phyloP scores from a whole-genome alignment of 2,113 vertebrate genomes.

The Salvelinus namaycush region DNA sequence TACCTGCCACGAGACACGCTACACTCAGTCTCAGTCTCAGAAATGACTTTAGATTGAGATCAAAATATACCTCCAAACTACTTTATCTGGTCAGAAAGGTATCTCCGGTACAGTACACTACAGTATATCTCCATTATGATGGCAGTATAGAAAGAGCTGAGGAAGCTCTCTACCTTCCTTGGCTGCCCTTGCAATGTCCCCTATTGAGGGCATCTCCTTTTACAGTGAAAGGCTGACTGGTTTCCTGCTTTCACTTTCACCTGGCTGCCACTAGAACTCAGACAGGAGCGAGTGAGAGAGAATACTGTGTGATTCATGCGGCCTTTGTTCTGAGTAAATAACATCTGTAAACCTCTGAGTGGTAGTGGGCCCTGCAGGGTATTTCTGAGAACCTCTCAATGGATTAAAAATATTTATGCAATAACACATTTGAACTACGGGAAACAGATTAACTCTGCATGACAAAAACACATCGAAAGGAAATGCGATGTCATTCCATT shows the following conservation, averaged over 20 bases:
- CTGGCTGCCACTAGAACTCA: conserved; percentile 23
- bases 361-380: background rate
- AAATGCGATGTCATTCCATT: background rate
- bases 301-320: background rate
- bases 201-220: background rate
- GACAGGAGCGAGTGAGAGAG: conserved; percentile 7
- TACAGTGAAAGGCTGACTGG: conserved; percentile 11
- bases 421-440: background rate
- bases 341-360: too few relatives aligned
- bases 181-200: background rate
- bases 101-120: conserved; percentile 7
- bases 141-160: background rate
- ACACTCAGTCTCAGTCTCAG: too few relatives aligned
- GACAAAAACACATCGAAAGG: background rate
- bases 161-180: background rate
- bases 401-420: background rate
- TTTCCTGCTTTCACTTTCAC: conserved; percentile 14
- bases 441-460: background rate
- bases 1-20: too few relatives aligned
- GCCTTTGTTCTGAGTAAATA: background rate
- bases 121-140: background rate
- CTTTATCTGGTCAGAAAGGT: too few relatives aligned
- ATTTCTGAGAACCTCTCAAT: background rate
- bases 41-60: too few relatives aligned
- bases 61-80: too few relatives aligned